Percentiles rank a stretch among this genome's conserved stretches.
Evolutionary conservation across 2,888 invertebrate species (phyloP).

Genomic region (Apoda limacodes): DNA sequence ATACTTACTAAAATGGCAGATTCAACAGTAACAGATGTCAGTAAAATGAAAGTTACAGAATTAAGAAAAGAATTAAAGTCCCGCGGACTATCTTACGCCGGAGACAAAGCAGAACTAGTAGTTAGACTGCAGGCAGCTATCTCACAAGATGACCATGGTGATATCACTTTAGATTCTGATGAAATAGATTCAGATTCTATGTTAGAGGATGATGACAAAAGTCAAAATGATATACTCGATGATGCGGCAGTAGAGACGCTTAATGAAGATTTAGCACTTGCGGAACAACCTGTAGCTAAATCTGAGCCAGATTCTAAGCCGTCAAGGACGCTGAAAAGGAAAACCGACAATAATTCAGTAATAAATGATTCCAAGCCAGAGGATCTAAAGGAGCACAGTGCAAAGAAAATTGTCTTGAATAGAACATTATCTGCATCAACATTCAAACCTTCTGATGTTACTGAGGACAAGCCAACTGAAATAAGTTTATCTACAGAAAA

Average conservation of each 20-base stretch:
- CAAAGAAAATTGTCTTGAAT: constrained; percentile 75
- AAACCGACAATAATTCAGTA: constrained; percentile 32
- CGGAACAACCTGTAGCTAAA: constrained; percentile 27
- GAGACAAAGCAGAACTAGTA: constrained; percentile 86
- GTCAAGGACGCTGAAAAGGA: constrained; percentile 42
- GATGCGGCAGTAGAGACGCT: constrained; percentile 46
- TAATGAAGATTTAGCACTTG: constrained; percentile 49
- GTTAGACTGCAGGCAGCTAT: constrained; percentile 76
- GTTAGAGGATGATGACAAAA: constrained; percentile 65
- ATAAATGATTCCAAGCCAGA: constrained; percentile 22
- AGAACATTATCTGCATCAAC: constrained; percentile 50
- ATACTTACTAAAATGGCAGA: constrained; percentile 25
- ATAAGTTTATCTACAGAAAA: constrained; percentile 22
- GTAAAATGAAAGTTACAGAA: constrained; percentile 81
- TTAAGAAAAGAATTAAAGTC: constrained; percentile 84
- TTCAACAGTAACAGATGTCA: constrained; percentile 35
- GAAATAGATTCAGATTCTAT: constrained; percentile 66
- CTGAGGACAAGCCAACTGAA: constrained; percentile 25
- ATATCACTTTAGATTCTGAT: constrained; percentile 55
- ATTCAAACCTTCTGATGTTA: constrained; percentile 24
- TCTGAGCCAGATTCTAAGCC: constrained; percentile 29
- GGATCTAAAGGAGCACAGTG: constrained; percentile 47
- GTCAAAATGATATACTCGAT: constrained; percentile 49
- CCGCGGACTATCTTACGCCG: constrained; percentile 78
- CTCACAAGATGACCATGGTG: constrained; percentile 50